Base-by-base conservation (phyloP, 2,888 invertebrate species). In the Idaea aversata region DNA sequence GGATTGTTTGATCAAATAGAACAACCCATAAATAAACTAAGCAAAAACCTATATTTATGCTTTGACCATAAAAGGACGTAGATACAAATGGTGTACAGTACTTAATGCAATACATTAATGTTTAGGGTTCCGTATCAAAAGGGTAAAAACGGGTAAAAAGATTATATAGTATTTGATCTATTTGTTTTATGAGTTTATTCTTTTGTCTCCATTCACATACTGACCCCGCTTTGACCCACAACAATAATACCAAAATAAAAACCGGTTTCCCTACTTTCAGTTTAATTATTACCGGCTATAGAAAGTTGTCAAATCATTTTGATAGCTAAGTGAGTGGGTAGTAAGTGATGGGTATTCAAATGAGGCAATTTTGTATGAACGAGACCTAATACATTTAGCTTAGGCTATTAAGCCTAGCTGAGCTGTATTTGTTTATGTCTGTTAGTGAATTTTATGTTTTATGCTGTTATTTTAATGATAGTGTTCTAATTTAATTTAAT, bases 251-350 rank as follows among this genome's bases (percentile, higher is more conserved):
- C 65, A 57, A 66, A 67, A 66, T 65, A 60, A 60, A 16, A 65
- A 70, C 70, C 64, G 34, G 72, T 69, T 72, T 63, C 61, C 34
- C 68, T 66, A 62, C 69, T 72, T 68, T 70, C 70, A 66, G 68
- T 68, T 69, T 69, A 69, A 70, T 66, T 62, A 65, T 47, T 61
- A 61, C 61, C 3, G 61, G 64, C 64, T 66, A 64, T 36, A 65
- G 65, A 67, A 68, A 65, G 67, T 65, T 34, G 59, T 35, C 65
- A 62, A 59, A 25, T 59, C 25, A 16, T 59, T 59, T 59, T 59
- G 59, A 59, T 34, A 59, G 59, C 16, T 47, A 47, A 47, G 10
- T 10, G 47, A 47, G 47, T 47, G 47, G 47, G 47, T 3, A 13
- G 47, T 13, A 47, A 47, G 47, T 47, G 47, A 47, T 47, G 47